These are phyloP conservation scores for Enteromius anoplus DNA, from an alignment of 2,797 vertebrate species.

Conservation along the genomic window DNA sequence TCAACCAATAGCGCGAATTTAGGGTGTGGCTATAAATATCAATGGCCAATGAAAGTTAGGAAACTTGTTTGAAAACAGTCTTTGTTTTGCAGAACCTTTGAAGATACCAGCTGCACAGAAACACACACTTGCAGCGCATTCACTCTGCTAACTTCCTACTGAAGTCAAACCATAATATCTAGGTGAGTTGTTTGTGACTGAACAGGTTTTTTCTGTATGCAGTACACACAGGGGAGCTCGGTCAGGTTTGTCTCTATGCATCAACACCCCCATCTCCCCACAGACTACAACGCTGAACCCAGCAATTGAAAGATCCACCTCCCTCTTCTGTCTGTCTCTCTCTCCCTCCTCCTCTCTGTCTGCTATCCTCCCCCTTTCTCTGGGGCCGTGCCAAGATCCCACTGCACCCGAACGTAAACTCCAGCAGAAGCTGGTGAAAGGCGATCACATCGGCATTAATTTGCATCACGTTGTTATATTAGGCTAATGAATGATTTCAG, in stretches of 20 bases:
- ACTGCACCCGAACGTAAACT: conserved; percentile 57
- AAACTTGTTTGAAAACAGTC: conserved; percentile 7
- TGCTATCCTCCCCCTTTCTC: conserved; percentile 56
- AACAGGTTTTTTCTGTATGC: conserved; percentile 8
- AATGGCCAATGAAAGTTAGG: neutral
- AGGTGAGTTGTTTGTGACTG: conserved; percentile 39
- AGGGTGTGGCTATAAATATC: neutral
- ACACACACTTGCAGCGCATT: neutral
- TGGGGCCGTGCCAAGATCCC: conserved; percentile 68
- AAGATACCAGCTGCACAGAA: neutral
- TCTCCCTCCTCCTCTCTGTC: conserved; percentile 32
- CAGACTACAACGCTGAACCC: conserved; percentile 72
- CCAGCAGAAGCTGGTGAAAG: conserved; percentile 61
- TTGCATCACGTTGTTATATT: conserved; percentile 21
- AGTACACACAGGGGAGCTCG: conserved; percentile 24
- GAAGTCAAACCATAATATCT: conserved; percentile 22
- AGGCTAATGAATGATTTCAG: conserved; percentile 18
- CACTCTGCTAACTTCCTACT: conserved; percentile 13
- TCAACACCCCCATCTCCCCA: conserved; percentile 64
- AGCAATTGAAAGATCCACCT: conserved; percentile 65
- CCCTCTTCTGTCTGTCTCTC: conserved; percentile 21
- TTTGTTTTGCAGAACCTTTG: neutral
- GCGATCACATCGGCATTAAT: conserved; percentile 68
- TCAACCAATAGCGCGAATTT: neutral
- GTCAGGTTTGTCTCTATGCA: conserved; percentile 59